Evolutionary conservation across 2,113 vertebrate species (phyloP).

Genomic region (Zosterops lateralis): DNA sequence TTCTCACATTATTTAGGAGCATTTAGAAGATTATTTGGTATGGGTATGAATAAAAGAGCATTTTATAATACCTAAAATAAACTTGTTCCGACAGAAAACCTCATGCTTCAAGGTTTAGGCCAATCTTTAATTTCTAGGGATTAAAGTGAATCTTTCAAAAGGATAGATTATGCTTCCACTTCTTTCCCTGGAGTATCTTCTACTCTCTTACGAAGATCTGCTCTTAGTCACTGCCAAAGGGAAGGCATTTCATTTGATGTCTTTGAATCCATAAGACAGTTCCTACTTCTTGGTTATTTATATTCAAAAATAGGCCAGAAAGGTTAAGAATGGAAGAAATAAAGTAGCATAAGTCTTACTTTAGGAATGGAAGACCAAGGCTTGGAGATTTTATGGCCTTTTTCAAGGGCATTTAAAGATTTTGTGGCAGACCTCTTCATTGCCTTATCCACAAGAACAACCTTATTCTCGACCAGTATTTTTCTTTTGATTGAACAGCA

Average conservation of each 20-base stretch:
- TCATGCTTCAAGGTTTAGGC: constrained; percentile 21
- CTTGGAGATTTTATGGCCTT: background rate
- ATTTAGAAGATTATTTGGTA: constrained; percentile 8
- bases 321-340: constrained; percentile 6
- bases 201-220: background rate
- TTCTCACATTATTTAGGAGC: background rate
- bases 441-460: background rate
- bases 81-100: background rate
- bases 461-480: background rate
- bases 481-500: background rate
- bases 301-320: constrained; percentile 10
- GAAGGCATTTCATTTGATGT: constrained; percentile 5
- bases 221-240: constrained; percentile 34
- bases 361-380: background rate
- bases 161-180: background rate
- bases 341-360: background rate
- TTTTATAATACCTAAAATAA: constrained; percentile 17
- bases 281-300: background rate
- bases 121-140: constrained; percentile 45
- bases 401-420: background rate
- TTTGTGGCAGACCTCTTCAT: background rate
- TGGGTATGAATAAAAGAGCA: background rate
- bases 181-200: constrained; percentile 6
- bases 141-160: constrained; percentile 26
- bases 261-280: background rate